These are phyloP conservation scores for Lophochroa leadbeateri DNA, from an alignment of 2,113 vertebrate genomes.

Conservation along the genomic window DNA sequence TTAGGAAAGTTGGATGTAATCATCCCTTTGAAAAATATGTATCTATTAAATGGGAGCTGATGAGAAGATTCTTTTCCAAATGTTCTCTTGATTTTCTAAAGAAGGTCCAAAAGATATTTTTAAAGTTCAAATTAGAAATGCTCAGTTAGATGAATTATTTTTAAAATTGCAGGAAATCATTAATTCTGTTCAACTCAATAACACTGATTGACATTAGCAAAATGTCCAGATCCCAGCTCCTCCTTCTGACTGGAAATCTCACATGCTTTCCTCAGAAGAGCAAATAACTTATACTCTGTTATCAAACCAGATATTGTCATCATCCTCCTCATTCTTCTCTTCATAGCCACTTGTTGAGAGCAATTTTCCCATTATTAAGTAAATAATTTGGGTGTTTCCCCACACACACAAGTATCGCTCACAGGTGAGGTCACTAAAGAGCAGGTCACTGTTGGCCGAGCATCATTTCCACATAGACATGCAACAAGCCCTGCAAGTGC, in stretches of 20 bases:
- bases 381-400: not conserved
- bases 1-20: not conserved
- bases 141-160: not conserved
- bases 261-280: not conserved
- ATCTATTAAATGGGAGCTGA: not conserved
- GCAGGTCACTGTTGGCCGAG: not conserved
- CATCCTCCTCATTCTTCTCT: not conserved
- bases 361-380: not conserved
- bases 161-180: not conserved
- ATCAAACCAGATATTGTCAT: not conserved
- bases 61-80: not conserved
- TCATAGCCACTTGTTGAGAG: not conserved
- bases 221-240: not conserved
- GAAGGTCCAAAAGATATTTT: not conserved
- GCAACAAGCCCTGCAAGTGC: rapidly evolving
- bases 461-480: rapidly evolving
- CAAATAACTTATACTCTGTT: not conserved
- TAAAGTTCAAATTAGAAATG: not conserved
- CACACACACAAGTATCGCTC: too few relatives aligned
- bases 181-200: not conserved
- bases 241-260: not conserved
- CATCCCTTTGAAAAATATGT: not conserved
- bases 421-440: not conserved
- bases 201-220: not conserved
- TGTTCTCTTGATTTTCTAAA: not conserved